phyloP scores from a whole-genome alignment of 2,888 invertebrate species.

The Rhopalosiphum nymphaeae region DNA sequence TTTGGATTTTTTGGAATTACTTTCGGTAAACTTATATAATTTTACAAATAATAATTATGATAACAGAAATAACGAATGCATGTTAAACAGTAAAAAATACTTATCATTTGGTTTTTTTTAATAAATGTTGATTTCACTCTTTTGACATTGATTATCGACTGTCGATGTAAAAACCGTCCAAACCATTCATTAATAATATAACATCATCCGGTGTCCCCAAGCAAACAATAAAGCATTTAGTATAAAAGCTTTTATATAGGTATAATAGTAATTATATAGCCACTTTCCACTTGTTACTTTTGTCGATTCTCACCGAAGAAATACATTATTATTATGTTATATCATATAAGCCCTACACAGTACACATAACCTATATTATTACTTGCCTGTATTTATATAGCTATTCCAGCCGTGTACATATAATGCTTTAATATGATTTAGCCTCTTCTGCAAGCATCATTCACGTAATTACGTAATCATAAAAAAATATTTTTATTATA shows the following conservation, averaged over 20 bases:
- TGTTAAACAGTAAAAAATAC: not conserved
- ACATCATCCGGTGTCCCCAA: not conserved
- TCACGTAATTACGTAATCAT: not conserved
- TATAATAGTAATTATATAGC: not conserved
- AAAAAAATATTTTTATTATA: too few species aligned
- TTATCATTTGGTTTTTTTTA: not conserved
- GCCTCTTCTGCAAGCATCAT: not conserved
- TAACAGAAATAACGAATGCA: not conserved
- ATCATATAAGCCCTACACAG: not conserved
- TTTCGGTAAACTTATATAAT: constrained; percentile 32
- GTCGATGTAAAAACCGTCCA: not conserved
- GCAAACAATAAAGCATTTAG: not conserved
- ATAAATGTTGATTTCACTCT: not conserved
- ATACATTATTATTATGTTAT: not conserved
- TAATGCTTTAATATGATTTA: too few species aligned
- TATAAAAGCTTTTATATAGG: not conserved
- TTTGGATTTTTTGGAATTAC: constrained; percentile 31
- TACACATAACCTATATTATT: not conserved
- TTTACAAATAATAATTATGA: not conserved
- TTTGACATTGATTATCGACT: not conserved
- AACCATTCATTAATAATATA: not conserved
- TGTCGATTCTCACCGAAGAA: not conserved
- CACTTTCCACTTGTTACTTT: not conserved
- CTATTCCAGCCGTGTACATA: not conserved
- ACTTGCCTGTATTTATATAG: not conserved